Evolutionary conservation across 2,113 vertebrate genomes (phyloP), one percentile per base, ranked within the genome.

Genomic region (Procapra przewalskii): DNA sequence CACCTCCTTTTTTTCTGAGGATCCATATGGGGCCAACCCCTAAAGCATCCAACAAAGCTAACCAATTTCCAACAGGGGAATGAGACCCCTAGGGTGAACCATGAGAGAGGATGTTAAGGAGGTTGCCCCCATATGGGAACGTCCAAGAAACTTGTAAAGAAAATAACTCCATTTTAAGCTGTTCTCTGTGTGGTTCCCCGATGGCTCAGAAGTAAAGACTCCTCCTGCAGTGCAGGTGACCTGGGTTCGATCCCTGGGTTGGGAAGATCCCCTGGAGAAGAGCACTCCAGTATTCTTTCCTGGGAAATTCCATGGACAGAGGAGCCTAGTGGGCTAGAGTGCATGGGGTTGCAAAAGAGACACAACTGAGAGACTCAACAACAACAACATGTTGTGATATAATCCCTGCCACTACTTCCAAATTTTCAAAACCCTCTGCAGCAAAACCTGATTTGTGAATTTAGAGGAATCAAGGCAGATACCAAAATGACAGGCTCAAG

Each of bases 381-480:
- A 16, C 60, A 33, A n/a, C n/a, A 75, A 12, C 19, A 48, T 48
- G 4, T 50, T 93, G n/a, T 15, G 12, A 93, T 75, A 87, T 36
- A 86, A 91, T 50, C 33, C 29, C 45, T 15, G 60, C 60, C 60
- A 31, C 45, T 80, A 87, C 16, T 81, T 40, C 33, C 82, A 91
- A 82, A 71, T 87, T 95, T 92, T 93, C 75, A 93, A 77, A 96
- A 67, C 92, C 94, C 25, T 92, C 52, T 67, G 85, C n/a, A 54
- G 88, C 8, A 95, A 91, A 95, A 87, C 7, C 40, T 92, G 25
- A 29, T 92, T 82, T 93, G 43, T 92, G 71, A 67, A 15, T 91
- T 83, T 43, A 84, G 23, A 93, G 48, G 59, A 97, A 85, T 90
- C 59, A 95, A 95, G 55, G 45, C 36, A 96, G 43, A 91, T 25